Conservation (phyloP, 2,888 invertebrate species). For the Dyspetes luteomarginatus region DNA sequence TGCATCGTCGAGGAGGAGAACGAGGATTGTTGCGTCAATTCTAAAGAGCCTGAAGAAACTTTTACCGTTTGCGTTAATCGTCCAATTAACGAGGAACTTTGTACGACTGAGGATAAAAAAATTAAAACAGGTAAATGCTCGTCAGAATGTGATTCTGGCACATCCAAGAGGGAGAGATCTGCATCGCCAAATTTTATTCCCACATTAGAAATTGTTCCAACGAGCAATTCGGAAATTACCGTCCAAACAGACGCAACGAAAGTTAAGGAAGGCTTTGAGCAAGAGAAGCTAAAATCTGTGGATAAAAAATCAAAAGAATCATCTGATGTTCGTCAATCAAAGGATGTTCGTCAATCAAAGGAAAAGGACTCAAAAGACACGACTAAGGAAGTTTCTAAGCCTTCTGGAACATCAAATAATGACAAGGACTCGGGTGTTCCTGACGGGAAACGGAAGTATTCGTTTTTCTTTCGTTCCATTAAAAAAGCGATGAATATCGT, state of each 20-base stretch:
- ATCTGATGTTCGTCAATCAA: conserved; percentile 9
- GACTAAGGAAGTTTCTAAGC: neutral
- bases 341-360: conserved; percentile 8
- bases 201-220: conserved; percentile 8
- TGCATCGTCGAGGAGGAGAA: conserved; percentile 69
- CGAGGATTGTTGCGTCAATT: conserved; percentile 30
- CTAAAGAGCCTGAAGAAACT: conserved; percentile 20
- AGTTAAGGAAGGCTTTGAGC: neutral
- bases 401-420: neutral
- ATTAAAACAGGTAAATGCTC: neutral
- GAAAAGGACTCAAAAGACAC: no score
- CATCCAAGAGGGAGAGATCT: neutral
- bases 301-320: neutral
- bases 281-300: neutral
- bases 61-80: conserved; percentile 33
- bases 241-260: neutral
- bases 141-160: neutral
- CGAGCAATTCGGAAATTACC: neutral
- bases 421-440: neutral
- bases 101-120: neutral
- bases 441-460: conserved; percentile 47
- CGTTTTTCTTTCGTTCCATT: conserved; percentile 61
- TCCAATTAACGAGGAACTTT: neutral
- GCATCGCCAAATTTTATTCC: neutral
- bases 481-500: conserved; percentile 57